These are phyloP conservation scores for Cantharis nigra DNA, from an alignment of 2,888 invertebrate species.

Conservation along the genomic window DNA sequence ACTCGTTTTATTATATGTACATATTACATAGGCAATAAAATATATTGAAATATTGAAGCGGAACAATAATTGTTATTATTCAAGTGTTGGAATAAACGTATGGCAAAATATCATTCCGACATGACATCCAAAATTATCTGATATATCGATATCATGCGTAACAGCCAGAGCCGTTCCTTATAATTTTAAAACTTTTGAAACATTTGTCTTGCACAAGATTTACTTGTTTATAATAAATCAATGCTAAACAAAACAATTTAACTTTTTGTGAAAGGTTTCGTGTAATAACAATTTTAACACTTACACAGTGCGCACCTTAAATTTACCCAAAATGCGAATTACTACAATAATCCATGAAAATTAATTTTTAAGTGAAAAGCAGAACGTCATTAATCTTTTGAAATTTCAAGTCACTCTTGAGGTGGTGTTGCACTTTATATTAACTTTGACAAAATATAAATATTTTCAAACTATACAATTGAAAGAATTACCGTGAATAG, in stretches of 20 bases:
- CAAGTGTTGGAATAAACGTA: neutral
- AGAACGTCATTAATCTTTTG: neutral
- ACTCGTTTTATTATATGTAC: neutral
- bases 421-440: neutral
- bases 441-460: neutral
- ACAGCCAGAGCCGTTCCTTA: neutral
- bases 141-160: neutral
- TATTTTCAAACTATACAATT: neutral
- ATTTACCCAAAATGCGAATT: neutral
- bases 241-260: neutral
- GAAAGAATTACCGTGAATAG: slow-evolving; percentile 1
- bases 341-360: neutral
- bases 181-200: neutral
- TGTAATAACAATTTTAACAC: neutral
- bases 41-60: neutral
- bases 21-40: neutral
- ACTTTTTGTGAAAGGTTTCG: neutral
- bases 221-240: neutral
- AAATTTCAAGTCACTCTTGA: neutral
- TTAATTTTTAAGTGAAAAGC: neutral
- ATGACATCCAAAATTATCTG: neutral
- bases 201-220: neutral
- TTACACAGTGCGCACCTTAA: neutral
- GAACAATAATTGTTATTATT: neutral
- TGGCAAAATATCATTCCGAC: neutral